Conservation (phyloP, 1,140 invertebrate genomes). For the Maniola jurtina region DNA sequence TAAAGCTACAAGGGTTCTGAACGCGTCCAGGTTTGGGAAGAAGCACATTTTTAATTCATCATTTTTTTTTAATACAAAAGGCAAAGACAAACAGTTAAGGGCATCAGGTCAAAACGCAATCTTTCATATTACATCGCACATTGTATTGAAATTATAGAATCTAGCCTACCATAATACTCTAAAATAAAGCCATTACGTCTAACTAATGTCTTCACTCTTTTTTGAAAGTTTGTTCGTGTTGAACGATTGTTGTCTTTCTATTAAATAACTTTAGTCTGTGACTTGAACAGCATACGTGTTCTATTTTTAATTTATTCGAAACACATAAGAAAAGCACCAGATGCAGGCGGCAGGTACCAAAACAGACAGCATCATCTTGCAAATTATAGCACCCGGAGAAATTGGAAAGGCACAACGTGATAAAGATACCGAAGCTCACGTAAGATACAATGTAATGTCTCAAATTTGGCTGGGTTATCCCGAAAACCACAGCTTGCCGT, state of each 20-base stretch:
- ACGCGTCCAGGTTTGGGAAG: too few relatives aligned
- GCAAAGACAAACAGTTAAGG: too few relatives aligned
- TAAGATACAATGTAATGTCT: conserved; percentile 23
- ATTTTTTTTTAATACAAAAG: too few relatives aligned
- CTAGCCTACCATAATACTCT: too few relatives aligned
- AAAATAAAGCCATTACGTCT: too few relatives aligned
- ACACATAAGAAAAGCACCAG: conserved; percentile 60
- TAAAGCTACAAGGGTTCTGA: too few relatives aligned
- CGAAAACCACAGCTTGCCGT: conserved; percentile 65
- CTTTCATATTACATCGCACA: too few relatives aligned
- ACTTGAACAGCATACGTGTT: conserved; percentile 40
- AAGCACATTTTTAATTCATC: too few relatives aligned
- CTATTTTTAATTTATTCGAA: conserved; percentile 61
- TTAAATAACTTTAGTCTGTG: background rate
- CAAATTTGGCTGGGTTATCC: conserved; percentile 36
- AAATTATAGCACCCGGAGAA: conserved; percentile 53
- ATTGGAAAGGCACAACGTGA: conserved; percentile 25
- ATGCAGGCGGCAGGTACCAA: conserved; percentile 67
- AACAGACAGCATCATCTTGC: conserved; percentile 65
- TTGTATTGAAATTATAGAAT: too few relatives aligned
- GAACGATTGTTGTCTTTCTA: background rate
- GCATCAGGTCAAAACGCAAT: too few relatives aligned
- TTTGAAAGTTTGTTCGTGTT: too few relatives aligned
- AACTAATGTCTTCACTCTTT: too few relatives aligned
- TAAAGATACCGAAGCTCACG: background rate